Conservation (phyloP, 2,797 vertebrate genomes). For the Catostomus latipinnis region DNA sequence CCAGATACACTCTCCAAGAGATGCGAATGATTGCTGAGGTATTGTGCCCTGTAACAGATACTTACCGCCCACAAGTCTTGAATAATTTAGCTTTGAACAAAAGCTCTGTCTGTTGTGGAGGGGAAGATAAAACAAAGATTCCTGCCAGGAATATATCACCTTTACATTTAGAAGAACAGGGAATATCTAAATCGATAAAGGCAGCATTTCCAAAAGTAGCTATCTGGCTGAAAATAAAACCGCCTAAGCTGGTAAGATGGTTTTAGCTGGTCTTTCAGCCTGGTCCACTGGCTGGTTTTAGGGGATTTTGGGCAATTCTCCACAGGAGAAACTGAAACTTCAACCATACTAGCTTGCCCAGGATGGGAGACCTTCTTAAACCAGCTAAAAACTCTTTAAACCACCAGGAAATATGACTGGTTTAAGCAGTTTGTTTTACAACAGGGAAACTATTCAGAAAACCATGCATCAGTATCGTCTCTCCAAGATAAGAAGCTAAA, state of each 20-base stretch:
- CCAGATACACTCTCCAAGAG: constrained; percentile 12
- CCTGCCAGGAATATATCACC: neutral
- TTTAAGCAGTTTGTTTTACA: too few species aligned
- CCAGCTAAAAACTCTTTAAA: too few species aligned
- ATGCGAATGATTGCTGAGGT: constrained; percentile 10
- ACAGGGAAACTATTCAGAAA: neutral
- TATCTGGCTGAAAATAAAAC: too few species aligned
- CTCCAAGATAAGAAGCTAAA: constrained; percentile 3
- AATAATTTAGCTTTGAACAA: constrained; percentile 40
- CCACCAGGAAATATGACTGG: too few species aligned
- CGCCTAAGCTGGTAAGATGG: too few species aligned
- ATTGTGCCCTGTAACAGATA: neutral
- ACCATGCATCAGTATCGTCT: constrained; percentile 8
- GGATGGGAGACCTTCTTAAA: too few species aligned
- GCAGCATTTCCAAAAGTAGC: neutral
- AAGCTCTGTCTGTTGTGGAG: constrained; percentile 6
- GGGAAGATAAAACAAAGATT: neutral
- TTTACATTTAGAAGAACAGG: neutral
- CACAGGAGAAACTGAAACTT: too few species aligned
- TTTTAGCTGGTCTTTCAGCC: too few species aligned
- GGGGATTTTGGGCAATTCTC: too few species aligned
- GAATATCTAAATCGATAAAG: neutral
- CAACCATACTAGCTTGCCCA: too few species aligned
- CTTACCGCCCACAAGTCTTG: constrained; percentile 28
- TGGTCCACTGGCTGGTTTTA: too few species aligned